Percentiles rank a stretch among this genome's conserved stretches.
These are phyloP conservation scores for Leucophenga montana DNA, from an alignment of 2,888 invertebrate genomes.

Conservation along the genomic window DNA sequence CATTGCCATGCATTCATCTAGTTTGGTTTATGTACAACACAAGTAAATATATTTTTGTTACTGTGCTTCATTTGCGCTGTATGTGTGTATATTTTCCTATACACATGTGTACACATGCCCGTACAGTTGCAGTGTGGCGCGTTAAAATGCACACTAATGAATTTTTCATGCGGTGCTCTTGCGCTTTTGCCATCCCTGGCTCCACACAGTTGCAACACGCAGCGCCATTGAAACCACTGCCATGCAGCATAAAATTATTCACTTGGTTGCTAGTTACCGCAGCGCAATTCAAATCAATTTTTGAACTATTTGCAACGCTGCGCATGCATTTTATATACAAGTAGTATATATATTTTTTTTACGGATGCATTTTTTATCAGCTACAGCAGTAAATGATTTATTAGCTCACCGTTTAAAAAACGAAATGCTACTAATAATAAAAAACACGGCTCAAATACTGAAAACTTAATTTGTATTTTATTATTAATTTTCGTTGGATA, in stretches of 20 bases:
- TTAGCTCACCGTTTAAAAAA: not conserved
- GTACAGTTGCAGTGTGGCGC: conserved; percentile 35
- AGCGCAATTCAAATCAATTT: conserved; percentile 62
- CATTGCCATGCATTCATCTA: not conserved
- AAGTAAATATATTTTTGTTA: not conserved
- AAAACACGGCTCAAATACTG: too few species aligned
- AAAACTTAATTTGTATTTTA: conserved; percentile 37
- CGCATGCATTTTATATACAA: not conserved
- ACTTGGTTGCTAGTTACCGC: conserved; percentile 58
- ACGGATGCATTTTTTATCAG: too few species aligned
- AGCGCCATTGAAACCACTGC: not conserved
- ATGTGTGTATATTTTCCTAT: too few species aligned
- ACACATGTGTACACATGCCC: not conserved
- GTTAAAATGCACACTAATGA: conserved; percentile 48
- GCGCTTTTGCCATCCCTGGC: not conserved
- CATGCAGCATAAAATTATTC: conserved; percentile 52
- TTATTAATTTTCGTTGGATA: not conserved
- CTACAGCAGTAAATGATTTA: conserved; percentile 13
- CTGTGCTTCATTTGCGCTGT: not conserved
- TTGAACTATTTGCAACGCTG: conserved; percentile 46
- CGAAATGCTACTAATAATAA: too few species aligned
- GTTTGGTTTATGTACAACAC: not conserved
- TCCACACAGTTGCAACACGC: not conserved
- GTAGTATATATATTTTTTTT: too few species aligned
- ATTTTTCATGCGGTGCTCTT: conserved; percentile 52